Conservation (phyloP, 1,140 invertebrate species). For the Cotesia vestalis region DNA sequence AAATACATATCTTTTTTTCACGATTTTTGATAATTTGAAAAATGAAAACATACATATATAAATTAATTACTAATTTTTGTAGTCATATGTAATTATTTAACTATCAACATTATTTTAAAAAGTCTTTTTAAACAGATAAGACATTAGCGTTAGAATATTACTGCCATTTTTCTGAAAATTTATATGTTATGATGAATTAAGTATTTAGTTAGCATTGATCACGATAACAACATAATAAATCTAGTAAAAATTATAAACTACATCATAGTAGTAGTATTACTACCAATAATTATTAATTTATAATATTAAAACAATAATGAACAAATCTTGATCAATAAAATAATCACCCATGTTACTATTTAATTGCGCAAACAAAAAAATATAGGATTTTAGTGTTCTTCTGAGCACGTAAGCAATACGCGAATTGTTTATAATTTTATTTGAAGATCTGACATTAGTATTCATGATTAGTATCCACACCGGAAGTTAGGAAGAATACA, state of each 20-base stretch:
- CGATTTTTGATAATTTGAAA: no score
- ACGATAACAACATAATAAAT: no score
- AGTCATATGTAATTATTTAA: conserved; percentile 5
- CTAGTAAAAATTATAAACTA: no score
- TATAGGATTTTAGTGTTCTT: neutral
- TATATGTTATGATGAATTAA: neutral
- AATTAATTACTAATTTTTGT: no score
- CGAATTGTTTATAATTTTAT: conserved; percentile 5
- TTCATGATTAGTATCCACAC: conserved; percentile 16
- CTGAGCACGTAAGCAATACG: conserved; percentile 15
- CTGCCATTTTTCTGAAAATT: neutral
- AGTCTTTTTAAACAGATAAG: neutral
- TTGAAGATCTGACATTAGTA: conserved; percentile 32
- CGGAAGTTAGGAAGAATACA: conserved; percentile 15
- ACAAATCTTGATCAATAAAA: neutral
- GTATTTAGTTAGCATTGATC: no score
- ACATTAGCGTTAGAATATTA: neutral
- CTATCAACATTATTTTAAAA: conserved; percentile 9
- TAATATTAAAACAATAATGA: neutral
- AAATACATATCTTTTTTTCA: no score
- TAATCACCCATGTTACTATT: neutral
- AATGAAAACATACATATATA: no score
- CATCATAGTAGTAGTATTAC: neutral
- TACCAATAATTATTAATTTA: neutral
- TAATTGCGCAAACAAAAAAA: neutral